Base-by-base conservation (phyloP, 2,113 vertebrate species). In the Callorhinus ursinus region DNA sequence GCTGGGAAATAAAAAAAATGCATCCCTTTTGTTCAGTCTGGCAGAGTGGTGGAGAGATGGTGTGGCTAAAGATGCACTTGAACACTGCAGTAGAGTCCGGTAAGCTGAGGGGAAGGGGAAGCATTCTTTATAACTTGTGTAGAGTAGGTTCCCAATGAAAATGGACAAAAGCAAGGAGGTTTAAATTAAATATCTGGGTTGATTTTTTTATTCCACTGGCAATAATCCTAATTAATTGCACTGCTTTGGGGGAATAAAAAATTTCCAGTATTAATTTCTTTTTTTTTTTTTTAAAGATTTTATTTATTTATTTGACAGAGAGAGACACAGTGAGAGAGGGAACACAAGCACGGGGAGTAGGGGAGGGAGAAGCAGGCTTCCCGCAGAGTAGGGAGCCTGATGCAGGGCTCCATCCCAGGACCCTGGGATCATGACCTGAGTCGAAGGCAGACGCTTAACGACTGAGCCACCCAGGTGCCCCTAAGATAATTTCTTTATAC, bases 161-260 rank as follows among this genome's bases (percentile, higher is more conserved):
- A 82, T 9, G 61, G n/a, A 92, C 80, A 88, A 76, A 76, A 59
- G 80, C 55, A 85, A 86, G 42, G 36, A 84, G 55, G 72, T 65
- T 97, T 76, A 91, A 83, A 90, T 93, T 82, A 87, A 90, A 61
- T 80, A 65, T 49, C 67, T 77, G 59, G 24, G n/a, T 36, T 51
- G 16, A 39, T 72, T 74, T 63, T 83, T 85, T 53, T 21, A 86
- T 93, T 91, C 76, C 14, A 79, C 39, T 91, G 42, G 28, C 87
- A 94, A 26, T 91, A 14, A 63, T 96, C 26, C 69, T 88, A 91
- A 94, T 71, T 76, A 91, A 77, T 31, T 71, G 42, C 42, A 94
- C 76, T 93, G 18, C 8, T 82, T 74, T 55, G 26, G 22, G 31
- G 53, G 13, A 39, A 24, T 77, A 94, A 94, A 76, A 79, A 36